Evolutionary conservation across 2,113 vertebrate species (phyloP), one percentile per base, ranked within the genome.

Genomic region (Lagopus muta): DNA sequence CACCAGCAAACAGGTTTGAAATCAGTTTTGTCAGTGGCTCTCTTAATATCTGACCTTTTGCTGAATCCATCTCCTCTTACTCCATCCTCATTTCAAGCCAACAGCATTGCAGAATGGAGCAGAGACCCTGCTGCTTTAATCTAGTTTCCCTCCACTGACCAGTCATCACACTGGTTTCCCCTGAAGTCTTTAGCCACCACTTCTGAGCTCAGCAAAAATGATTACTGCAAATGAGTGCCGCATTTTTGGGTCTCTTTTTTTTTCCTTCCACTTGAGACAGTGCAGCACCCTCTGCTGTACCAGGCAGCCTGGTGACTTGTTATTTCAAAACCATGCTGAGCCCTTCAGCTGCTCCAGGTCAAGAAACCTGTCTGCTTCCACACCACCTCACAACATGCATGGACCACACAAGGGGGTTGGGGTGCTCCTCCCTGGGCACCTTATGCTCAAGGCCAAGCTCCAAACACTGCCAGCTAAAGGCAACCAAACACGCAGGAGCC

Each of bases 311-410:
- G 32, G 34, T 55, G 50, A 13, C 60, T 67, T 80, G 24, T 38
- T 21, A 28, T 52, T 87, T 66, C 69, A 72, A 72, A 88, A 25
- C 52, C 16, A 27, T 43, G 22, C 58, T 40, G 20, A 36, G 20
- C 47, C 57, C 45, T 83, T 54, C 45, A 77, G 64, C 65, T 72
- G 18, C 11, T n/a, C n/a, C 67, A 72, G 45, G 24, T 32, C 52
- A 32, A 32, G 57, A 72, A 28, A 25, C 6, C 3, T 28, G 38
- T 9, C 3, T 32, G 38, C 7, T 43, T 42, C 28, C 70, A 55
- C 0, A 0, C 20, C 66, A 67, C 40, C 30, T 62, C 20, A 25
- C 50, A 47, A 19, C 15, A 50, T 17, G 34, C 52, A 75, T 60
- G 42, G 25, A 52, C 17, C 34, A 61, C 55, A 70, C 50, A 61